phyloP scores from a whole-genome alignment of 2,797 vertebrate genomes.

The Macropus fuliginosus region DNA sequence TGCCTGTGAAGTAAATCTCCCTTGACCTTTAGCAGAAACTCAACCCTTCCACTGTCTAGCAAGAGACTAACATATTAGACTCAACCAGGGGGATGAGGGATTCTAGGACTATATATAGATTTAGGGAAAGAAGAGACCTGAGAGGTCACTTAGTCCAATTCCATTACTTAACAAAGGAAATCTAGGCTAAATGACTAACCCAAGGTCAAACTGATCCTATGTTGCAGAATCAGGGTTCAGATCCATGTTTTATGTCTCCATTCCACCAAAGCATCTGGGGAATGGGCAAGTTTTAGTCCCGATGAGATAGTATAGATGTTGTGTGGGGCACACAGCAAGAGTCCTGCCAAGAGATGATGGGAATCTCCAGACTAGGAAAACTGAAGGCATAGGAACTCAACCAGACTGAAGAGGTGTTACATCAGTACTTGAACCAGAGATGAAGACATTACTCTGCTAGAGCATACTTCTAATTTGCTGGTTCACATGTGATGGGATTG shows the following conservation, averaged over 20 bases:
- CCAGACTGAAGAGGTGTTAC: neutral
- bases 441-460: neutral
- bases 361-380: neutral
- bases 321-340: neutral
- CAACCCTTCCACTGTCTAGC: neutral
- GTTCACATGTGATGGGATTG: neutral
- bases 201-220: neutral
- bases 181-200: neutral
- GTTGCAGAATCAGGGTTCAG: neutral
- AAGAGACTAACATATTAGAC: neutral
- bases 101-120: neutral
- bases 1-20: neutral
- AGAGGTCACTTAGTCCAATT: neutral
- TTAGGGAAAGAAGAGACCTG: neutral
- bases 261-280: neutral
- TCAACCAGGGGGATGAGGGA: neutral
- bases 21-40: slow-evolving; percentile 12
- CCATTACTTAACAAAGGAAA: neutral
- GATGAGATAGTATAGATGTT: neutral
- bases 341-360: neutral
- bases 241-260: neutral
- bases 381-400: neutral
- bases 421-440: neutral
- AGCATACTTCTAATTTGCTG: accelerated
- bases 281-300: neutral